Conservation (phyloP, 2,888 invertebrate genomes). For the Lutraria lutraria region DNA sequence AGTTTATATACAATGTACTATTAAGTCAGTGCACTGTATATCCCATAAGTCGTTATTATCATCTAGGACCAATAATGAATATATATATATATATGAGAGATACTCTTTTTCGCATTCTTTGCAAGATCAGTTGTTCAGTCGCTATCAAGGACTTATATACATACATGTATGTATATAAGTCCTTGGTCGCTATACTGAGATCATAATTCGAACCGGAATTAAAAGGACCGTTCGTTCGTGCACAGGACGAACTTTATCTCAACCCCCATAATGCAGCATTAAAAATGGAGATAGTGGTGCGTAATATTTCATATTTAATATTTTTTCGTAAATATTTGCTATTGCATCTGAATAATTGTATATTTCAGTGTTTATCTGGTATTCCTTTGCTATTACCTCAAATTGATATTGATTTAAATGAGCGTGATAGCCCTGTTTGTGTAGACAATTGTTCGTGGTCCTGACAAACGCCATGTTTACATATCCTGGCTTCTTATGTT, state of each 20-base stretch:
- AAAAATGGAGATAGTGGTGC: slow-evolving; percentile 1
- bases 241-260: neutral
- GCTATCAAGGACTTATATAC: too few species aligned
- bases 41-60: too few species aligned
- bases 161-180: too few species aligned
- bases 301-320: neutral
- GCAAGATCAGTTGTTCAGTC: too few species aligned
- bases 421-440: neutral
- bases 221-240: neutral
- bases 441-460: neutral
- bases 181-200: too few species aligned
- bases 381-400: neutral
- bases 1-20: too few species aligned
- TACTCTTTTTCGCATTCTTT: too few species aligned
- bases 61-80: too few species aligned
- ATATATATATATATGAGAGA: too few species aligned
- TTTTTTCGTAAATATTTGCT: neutral
- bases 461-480: neutral
- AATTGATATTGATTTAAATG: neutral
- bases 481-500: neutral
- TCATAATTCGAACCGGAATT: too few species aligned
- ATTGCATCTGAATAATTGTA: neutral
- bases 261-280: slow-evolving; percentile 17
- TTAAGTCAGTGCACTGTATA: too few species aligned
- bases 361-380: neutral